A percentile compares a stretch with the other conserved stretches of the same genome.
Conservation (phyloP, 2,888 invertebrate genomes). For the Hirtodrosophila confusa region DNA sequence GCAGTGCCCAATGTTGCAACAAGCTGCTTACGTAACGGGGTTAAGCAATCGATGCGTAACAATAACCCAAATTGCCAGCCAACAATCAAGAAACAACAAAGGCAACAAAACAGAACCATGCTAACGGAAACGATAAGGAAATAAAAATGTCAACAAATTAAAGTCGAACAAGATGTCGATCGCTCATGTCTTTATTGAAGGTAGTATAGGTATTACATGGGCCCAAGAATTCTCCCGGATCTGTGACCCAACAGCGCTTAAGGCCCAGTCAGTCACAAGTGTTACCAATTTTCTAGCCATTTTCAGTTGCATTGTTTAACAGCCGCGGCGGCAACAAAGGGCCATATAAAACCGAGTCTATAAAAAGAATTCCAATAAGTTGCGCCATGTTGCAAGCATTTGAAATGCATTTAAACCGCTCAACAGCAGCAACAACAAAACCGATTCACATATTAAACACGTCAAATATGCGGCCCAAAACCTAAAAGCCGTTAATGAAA, state of each 20-base stretch:
- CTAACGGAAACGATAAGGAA: conserved; percentile 50
- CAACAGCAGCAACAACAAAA: conserved; percentile 13
- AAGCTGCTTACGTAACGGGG: conserved; percentile 43
- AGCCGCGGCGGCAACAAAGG: conserved; percentile 24
- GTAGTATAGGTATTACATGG: conserved; percentile 7
- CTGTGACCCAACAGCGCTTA: conserved; percentile 5
- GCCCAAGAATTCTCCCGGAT: not conserved
- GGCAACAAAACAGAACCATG: conserved; percentile 30
- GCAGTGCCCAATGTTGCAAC: conserved; percentile 27
- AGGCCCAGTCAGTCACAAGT: conserved; percentile 27
- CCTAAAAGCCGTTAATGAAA: not conserved
- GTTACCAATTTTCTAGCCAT: conserved; percentile 33
- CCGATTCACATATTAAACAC: not conserved
- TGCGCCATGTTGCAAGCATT: not conserved
- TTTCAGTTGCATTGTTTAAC: conserved; percentile 19
- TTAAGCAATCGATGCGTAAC: conserved; percentile 64
- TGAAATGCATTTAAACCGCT: conserved; percentile 12
- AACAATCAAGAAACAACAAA: conserved; percentile 21
- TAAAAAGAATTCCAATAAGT: conserved; percentile 6
- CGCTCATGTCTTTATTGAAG: conserved; percentile 30
- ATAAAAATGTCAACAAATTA: conserved; percentile 57
- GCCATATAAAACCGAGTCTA: no score
- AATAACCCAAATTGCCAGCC: conserved; percentile 57
- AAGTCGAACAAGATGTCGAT: conserved; percentile 47
- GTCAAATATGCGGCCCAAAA: no score